Evolutionary conservation across 1,140 invertebrate genomes (phyloP).

Genomic region (Spodoptera frugiperda): DNA sequence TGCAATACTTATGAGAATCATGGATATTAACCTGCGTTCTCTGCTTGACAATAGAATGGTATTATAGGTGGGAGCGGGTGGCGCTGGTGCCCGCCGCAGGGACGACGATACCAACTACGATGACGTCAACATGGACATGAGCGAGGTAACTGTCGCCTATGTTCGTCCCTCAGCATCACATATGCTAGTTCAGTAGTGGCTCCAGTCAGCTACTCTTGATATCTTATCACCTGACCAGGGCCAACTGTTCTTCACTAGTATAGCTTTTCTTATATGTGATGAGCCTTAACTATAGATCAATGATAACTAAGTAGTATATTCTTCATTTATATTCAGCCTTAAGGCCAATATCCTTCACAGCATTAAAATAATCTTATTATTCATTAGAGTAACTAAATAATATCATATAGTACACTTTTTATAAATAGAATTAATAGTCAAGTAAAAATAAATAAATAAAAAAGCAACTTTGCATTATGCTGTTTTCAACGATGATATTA

Average conservation of each 20-base stretch:
- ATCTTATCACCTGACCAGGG: not conserved
- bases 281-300: slow-evolving; percentile 16
- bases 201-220: slow-evolving; percentile 9
- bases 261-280: slow-evolving; percentile 18
- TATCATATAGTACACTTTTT: slow-evolving; percentile 26
- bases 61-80: slow-evolving; percentile 73
- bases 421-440: slow-evolving; percentile 10
- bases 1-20: slow-evolving; percentile 49
- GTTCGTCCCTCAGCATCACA: slow-evolving; percentile 10
- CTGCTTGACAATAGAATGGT: slow-evolving; percentile 84
- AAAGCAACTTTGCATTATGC: slow-evolving; percentile 54
- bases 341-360: slow-evolving; percentile 29
- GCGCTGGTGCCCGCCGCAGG: slow-evolving; percentile 60
- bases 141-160: slow-evolving; percentile 75
- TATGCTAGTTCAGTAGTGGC: slow-evolving; percentile 4
- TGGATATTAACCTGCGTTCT: slow-evolving; percentile 80
- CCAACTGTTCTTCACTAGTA: not conserved
- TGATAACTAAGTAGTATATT: slow-evolving; percentile 41
- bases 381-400: slow-evolving; percentile 22
- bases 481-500: slow-evolving; percentile 84
- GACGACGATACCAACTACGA: slow-evolving; percentile 86
- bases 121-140: slow-evolving; percentile 85
- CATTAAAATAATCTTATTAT: slow-evolving; percentile 21
- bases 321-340: slow-evolving; percentile 31
- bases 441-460: slow-evolving; percentile 39